A percentile compares a stretch with the other conserved stretches of the same genome.
Evolutionary conservation across 2,797 vertebrate genomes (phyloP).

Genomic region (Manis crassicaudata): DNA sequence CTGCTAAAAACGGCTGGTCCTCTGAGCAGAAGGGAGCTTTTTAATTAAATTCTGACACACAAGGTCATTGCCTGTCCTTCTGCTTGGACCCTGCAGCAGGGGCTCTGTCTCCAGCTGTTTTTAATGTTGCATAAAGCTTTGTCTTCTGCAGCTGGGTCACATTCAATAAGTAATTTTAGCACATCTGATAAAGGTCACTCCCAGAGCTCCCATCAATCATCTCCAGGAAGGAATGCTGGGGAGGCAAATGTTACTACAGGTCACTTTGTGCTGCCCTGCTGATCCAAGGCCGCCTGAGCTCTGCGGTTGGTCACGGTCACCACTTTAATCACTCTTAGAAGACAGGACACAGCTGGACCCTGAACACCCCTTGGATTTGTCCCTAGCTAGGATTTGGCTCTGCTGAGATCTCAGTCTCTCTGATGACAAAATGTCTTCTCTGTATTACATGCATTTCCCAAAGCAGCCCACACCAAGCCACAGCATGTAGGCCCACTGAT

Average conservation of each 20-base stretch:
- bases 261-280: conserved; percentile 77
- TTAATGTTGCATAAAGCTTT: conserved; percentile 37
- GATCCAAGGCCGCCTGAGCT: conserved; percentile 75
- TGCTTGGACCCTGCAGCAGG: background rate
- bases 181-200: conserved; percentile 54
- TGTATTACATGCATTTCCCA: background rate
- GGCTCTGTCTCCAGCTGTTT: conserved; percentile 60
- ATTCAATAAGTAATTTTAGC: conserved; percentile 48
- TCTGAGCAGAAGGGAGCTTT: conserved; percentile 34
- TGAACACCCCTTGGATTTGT: background rate
- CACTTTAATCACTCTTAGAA: conserved; percentile 77
- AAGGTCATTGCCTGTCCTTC: conserved; percentile 10
- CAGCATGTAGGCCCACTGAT: background rate
- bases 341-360: conserved; percentile 82
- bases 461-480: background rate
- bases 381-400: conserved; percentile 25
- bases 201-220: conserved; percentile 78
- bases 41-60: conserved; percentile 63
- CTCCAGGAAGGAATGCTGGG: conserved; percentile 76
- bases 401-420: background rate
- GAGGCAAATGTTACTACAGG: conserved; percentile 69
- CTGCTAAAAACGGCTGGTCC: background rate
- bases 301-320: conserved; percentile 70
- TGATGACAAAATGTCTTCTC: background rate
- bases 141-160: conserved; percentile 56